phyloP scores from a whole-genome alignment of 2,888 invertebrate genomes.

The Brenthis daphne region DNA sequence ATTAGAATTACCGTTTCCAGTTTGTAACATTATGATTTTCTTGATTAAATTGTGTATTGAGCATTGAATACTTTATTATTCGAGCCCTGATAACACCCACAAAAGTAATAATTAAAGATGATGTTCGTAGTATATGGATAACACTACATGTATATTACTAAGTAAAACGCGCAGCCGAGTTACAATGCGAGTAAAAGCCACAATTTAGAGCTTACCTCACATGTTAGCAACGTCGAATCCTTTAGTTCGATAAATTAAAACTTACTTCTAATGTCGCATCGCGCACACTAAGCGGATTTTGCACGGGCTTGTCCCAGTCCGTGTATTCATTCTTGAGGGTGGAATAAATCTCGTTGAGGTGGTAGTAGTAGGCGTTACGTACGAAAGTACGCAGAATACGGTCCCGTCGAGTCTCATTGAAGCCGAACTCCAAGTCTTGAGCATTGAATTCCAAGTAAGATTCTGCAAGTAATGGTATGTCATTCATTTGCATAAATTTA shows the following conservation, averaged over 20 bases:
- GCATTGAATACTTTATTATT: too few relatives aligned
- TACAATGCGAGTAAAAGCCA: too few relatives aligned
- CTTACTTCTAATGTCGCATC: constrained; percentile 89
- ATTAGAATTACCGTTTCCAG: too few relatives aligned
- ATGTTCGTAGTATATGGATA: too few relatives aligned
- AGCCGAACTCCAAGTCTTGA: constrained; percentile 94
- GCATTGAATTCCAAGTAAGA: constrained; percentile 92
- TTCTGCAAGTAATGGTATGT: constrained; percentile 80
- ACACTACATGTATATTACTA: too few relatives aligned
- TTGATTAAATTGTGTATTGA: too few relatives aligned
- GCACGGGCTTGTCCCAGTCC: constrained; percentile 95
- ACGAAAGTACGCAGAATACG: constrained; percentile 95
- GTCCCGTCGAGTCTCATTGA: constrained; percentile 93
- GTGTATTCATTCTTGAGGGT: constrained; percentile 97
- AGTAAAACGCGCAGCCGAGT: too few relatives aligned
- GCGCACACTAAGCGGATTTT: constrained; percentile 92
- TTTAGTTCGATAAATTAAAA: constrained; percentile 25
- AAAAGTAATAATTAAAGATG: too few relatives aligned
- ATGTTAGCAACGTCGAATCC: neutral
- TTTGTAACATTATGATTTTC: too few relatives aligned
- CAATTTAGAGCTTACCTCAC: too few relatives aligned
- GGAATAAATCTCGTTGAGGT: constrained; percentile 96
- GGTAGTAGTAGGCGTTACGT: constrained; percentile 96
- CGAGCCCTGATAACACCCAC: too few relatives aligned
- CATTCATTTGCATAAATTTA: constrained; percentile 67